Base-by-base conservation (phyloP, 2,797 vertebrate genomes). In the Dipus sagitta region DNA sequence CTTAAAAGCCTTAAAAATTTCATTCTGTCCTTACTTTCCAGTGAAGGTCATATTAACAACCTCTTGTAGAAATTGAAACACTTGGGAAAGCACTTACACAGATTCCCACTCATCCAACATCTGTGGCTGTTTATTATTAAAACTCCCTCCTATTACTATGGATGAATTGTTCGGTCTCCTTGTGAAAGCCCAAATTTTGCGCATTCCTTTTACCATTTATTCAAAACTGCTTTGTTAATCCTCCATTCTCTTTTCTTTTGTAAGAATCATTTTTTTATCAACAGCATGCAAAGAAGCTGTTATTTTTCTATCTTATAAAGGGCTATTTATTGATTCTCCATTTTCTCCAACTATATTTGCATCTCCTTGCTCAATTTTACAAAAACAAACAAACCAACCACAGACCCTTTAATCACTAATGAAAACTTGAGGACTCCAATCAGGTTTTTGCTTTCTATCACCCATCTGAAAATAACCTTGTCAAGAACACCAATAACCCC, bases 261-360 rank as follows among this genome's bases (percentile, higher is more conserved):
- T 47, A 80, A 80, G 18, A 3, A 77, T 65, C 9, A 62, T 77
- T 96, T 74, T 47, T 9, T 74, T 64, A 86, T 86, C 4, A 54
- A 3, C 18, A 54, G 3, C 14, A 42, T 54, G 13, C 28, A 86
- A 86, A 90, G 47, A 75, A 93, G 47, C 20, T 81, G 64, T 64
- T 90, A 88, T 34, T 60, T 88, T 70, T 90, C 47, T 47, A 81
- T 68, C 75, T 78, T 79, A 62, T 76, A 93, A 96, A 85, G 52
- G 76, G 68, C 1, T 4, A 11, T 90, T 47, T 86, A 18, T 82
- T 28, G 38, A 58, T 92, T 85, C 47, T 78, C 72, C 17, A 81
- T 88, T 88, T 74, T 20, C 17, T 76, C 54, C 17, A 88, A 65
- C 17, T 84, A 52, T 18, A 1, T 86, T 30, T 7, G 6, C 10